Conservation (phyloP, 1,140 invertebrate species). For the Zaprionus africanus region DNA sequence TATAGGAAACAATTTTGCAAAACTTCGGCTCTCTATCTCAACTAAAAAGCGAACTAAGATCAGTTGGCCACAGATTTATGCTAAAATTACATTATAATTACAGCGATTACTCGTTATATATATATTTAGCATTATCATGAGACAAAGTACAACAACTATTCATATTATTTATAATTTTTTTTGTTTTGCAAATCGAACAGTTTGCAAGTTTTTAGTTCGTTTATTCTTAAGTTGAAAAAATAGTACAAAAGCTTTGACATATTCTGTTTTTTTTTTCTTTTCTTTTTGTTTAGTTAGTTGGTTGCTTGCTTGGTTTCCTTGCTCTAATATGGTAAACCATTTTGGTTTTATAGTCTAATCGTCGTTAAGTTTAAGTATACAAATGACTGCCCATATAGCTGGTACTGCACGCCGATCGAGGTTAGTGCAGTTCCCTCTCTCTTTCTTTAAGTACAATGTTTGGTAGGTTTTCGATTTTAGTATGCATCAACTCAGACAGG, state of each 20-base stretch:
- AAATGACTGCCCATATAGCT: constrained; percentile 84
- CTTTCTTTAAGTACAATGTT: constrained; percentile 69
- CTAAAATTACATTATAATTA: constrained; percentile 77
- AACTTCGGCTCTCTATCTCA: constrained; percentile 38
- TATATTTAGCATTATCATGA: constrained; percentile 54
- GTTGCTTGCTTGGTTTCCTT: constrained; percentile 50
- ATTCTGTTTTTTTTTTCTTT: constrained; percentile 32
- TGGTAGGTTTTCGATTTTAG: constrained; percentile 62
- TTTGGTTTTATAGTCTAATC: constrained; percentile 54
- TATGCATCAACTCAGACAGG: constrained; percentile 60
- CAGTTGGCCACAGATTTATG: constrained; percentile 68
- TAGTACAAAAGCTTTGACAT: constrained; percentile 81
- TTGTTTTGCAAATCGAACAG: constrained; percentile 17
- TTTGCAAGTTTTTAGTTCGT: constrained; percentile 28
- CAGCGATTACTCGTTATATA: constrained; percentile 64
- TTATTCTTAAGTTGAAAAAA: constrained; percentile 71
- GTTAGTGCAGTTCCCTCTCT: constrained; percentile 54
- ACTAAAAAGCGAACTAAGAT: constrained; percentile 69
- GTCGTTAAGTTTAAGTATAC: constrained; percentile 69
- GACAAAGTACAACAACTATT: constrained; percentile 84
- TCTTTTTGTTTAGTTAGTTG: constrained; percentile 57
- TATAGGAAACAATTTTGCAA: constrained; percentile 64
- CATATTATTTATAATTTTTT: constrained; percentile 51
- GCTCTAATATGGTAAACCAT: constrained; percentile 51
- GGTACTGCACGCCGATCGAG: constrained; percentile 51